phyloP scores from a whole-genome alignment of 2,888 invertebrate genomes.

The Capitulum mitella region DNA sequence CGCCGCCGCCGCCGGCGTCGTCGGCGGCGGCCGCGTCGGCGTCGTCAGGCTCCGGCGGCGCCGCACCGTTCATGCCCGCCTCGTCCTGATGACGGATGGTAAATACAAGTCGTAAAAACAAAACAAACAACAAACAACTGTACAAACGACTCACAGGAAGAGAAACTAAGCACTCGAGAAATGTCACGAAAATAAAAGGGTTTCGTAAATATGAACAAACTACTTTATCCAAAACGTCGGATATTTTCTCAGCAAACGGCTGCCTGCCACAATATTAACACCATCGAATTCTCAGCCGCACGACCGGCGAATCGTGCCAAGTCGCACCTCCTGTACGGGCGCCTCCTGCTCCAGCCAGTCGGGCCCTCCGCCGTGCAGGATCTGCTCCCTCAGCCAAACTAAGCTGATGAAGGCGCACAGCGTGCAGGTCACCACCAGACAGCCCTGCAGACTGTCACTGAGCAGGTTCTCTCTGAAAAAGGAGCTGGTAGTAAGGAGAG shows the following conservation, averaged over 20 bases:
- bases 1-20: background rate
- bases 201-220: too few species aligned
- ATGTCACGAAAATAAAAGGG: too few species aligned
- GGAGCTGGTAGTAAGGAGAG: background rate
- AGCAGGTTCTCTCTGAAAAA: conserved; percentile 66
- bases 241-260: too few species aligned
- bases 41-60: conserved; percentile 26
- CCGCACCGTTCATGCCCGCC: conserved; percentile 13
- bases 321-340: conserved; percentile 27
- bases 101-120: conserved; percentile 32
- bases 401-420: conserved; percentile 91
- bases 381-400: conserved; percentile 96
- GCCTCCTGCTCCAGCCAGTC: conserved; percentile 70
- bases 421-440: conserved; percentile 93
- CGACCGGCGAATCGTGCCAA: too few species aligned
- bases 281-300: too few species aligned
- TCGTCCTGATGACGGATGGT: conserved; percentile 33
- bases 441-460: conserved; percentile 90
- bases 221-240: too few species aligned
- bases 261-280: too few species aligned
- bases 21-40: background rate
- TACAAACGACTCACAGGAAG: too few species aligned
- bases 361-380: conserved; percentile 92
- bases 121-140: too few species aligned
- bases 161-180: too few species aligned